These are phyloP conservation scores for Bedellia somnulentella DNA, from an alignment of 2,888 invertebrate species.

Conservation along the genomic window DNA sequence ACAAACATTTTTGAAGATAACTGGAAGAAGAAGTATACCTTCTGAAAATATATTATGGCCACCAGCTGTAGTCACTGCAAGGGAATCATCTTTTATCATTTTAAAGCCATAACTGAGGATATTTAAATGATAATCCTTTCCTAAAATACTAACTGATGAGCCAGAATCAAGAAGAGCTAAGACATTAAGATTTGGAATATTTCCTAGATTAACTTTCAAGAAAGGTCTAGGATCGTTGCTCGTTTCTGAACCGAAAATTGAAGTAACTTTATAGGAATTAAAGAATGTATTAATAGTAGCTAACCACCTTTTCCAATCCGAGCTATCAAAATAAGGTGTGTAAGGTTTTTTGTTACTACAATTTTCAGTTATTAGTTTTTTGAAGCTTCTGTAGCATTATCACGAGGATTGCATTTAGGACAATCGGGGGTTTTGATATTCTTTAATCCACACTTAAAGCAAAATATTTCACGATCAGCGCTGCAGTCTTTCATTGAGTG, in stretches of 20 bases:
- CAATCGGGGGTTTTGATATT: not conserved
- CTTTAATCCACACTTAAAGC: slow-evolving; percentile 1
- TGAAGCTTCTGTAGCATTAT: slow-evolving; percentile 1
- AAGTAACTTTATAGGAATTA: not conserved
- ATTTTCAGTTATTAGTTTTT: too few relatives aligned
- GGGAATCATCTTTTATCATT: not conserved
- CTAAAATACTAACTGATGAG: slow-evolving; percentile 1
- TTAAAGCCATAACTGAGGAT: not conserved
- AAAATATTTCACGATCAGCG: not conserved
- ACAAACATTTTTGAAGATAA: not conserved
- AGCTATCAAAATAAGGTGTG: not conserved
- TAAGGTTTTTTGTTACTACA: not conserved
- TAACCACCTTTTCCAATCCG: slow-evolving; percentile 2
- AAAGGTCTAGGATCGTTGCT: not conserved
- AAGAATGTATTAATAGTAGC: not conserved
- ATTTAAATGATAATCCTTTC: not conserved
- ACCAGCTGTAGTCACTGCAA: too few relatives aligned
- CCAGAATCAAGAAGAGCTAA: not conserved
- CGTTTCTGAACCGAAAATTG: not conserved
- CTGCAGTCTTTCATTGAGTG: not conserved
- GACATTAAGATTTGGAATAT: not conserved
- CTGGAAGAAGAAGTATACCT: too few relatives aligned
- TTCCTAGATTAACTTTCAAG: too few relatives aligned
- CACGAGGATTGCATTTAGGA: not conserved
- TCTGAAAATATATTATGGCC: too few relatives aligned